Evolutionary conservation across 2,888 invertebrate species (phyloP).

Genomic region (Alviniconcha strummeri): DNA sequence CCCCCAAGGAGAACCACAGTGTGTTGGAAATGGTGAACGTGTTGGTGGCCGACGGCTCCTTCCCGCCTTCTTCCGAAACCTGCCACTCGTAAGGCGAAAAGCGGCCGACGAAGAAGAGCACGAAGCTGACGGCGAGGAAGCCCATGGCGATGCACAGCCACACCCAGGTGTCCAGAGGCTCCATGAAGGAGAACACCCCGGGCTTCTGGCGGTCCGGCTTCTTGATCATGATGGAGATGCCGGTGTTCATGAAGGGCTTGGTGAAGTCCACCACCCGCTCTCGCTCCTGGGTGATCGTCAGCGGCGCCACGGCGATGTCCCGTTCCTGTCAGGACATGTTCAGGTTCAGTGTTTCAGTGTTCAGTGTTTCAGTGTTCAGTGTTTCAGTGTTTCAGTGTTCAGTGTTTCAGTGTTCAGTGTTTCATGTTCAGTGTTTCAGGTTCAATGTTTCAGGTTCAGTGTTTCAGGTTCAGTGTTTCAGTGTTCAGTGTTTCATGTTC

Average conservation of each 20-base stretch:
- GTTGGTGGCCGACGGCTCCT: conserved; percentile 57
- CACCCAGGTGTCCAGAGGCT: conserved; percentile 96
- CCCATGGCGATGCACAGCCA: conserved; percentile 92
- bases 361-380: not conserved
- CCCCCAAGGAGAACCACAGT: conserved; percentile 97
- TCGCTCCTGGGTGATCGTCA: conserved; percentile 94
- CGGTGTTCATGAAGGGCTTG: conserved; percentile 97
- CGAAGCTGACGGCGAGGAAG: conserved; percentile 97
- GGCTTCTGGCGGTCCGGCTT: conserved; percentile 93
- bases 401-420: not conserved
- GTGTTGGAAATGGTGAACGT: conserved; percentile 94
- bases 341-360: too few relatives aligned
- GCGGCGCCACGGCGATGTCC: conserved; percentile 94
- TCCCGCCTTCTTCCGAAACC: conserved; percentile 49
- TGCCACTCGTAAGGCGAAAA: conserved; percentile 99
- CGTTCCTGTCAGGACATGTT: conserved; percentile 79
- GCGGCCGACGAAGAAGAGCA: conserved; percentile 95
- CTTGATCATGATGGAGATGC: conserved; percentile 96
- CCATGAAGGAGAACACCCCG: conserved; percentile 97
- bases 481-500: too few relatives aligned
- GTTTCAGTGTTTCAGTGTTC: not conserved
- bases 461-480: too few relatives aligned
- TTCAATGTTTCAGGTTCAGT: too few relatives aligned
- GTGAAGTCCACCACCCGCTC: conserved; percentile 97
- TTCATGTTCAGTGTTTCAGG: not conserved